These are phyloP conservation scores for Capitella teleta DNA, from an alignment of 1,140 invertebrate species.

Conservation along the genomic window DNA sequence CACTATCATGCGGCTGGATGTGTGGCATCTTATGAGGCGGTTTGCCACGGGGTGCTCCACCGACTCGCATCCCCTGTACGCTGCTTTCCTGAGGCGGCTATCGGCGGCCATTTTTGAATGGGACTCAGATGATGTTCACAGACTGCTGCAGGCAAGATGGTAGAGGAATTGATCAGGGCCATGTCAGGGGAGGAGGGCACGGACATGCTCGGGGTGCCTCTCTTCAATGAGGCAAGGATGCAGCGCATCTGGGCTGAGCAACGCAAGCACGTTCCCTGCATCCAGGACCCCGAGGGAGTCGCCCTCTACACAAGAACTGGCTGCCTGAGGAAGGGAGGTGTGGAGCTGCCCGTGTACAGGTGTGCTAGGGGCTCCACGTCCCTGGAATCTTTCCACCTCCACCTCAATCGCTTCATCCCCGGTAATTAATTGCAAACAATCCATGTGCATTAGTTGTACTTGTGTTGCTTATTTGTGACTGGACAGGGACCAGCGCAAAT, in stretches of 20 bases:
- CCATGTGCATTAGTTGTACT: too few species aligned
- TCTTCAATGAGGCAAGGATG: slow-evolving; percentile 15
- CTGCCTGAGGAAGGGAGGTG: slow-evolving; percentile 13
- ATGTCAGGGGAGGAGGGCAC: slow-evolving; percentile 5
- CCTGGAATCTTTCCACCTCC: slow-evolving; percentile 18
- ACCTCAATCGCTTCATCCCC: slow-evolving; percentile 16
- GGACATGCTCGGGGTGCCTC: slow-evolving; percentile 19
- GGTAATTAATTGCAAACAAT: too few species aligned
- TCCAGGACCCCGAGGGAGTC: slow-evolving; percentile 18
- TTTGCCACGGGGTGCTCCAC: slow-evolving; percentile 15
- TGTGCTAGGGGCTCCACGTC: slow-evolving; percentile 17
- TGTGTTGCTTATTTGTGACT: too few species aligned
- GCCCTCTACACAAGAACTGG: slow-evolving; percentile 15
- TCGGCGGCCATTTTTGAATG: slow-evolving; percentile 18
- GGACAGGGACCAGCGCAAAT: slow-evolving; percentile 15
- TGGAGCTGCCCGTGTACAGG: too few species aligned
- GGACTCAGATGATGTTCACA: slow-evolving; percentile 12
- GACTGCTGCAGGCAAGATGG: slow-evolving; percentile 15
- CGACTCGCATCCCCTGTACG: slow-evolving; percentile 19
- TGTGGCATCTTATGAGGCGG: slow-evolving; percentile 25
- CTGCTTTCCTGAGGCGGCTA: slow-evolving; percentile 16
- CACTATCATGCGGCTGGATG: slow-evolving; percentile 16
- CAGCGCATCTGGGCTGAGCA: slow-evolving; percentile 15
- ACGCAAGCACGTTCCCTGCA: slow-evolving; percentile 16
- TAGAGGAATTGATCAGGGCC: slow-evolving; percentile 13